Evolutionary conservation across 2,113 vertebrate genomes (phyloP), one percentile per base, ranked within the genome.

Genomic region (Physeter macrocephalus): DNA sequence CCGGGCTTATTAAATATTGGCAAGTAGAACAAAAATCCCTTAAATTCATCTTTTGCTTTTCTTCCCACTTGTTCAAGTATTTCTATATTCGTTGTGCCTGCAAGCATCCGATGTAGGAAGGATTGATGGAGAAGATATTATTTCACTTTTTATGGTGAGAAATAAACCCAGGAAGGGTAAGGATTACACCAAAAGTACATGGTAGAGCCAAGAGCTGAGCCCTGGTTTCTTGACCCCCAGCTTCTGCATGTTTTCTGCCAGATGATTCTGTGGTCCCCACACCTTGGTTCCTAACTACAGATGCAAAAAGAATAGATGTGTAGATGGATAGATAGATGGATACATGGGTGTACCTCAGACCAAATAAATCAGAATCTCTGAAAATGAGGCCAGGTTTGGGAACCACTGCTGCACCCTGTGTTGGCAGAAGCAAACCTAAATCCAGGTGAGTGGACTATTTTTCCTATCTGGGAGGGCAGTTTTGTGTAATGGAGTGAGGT

Each of bases 11-110:
- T 69, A 93, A 92, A 90, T 91, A 80, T 93, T 75, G 85, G 85
- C 61, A 72, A 36, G 7, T 75, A 92, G 67, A 89, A 82, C 54
- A 88, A 78, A 96, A 93, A 49, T 75, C 34, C 41, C 36, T 87
- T 43, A 93, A 87, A 72, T 85, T 66, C 43, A 84, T 66, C 27
- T 36, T 92, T 92, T 75, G 62, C 57, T 77, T 80, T 94, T 88
- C 83, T 96, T 96, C 52, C 41, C 39, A 59, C 69, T 96, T 92
- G 75, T 39, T 96, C n/a, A 81, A 66, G 6, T 93, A 64, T 97
- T 62, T 86, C 54, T 92, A 2, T 52, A 54, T 71, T 39, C 29
- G 96, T 94, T 87, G 57, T 90, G 57, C 31, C 25, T 93, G 34
- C 29, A 94, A 64, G 43, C 83, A 87, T 90, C 62, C 36, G 23